These are phyloP conservation scores for Anneissia japonica DNA, from an alignment of 35 echinoderm and acorn worm species.

Conservation along the genomic window DNA sequence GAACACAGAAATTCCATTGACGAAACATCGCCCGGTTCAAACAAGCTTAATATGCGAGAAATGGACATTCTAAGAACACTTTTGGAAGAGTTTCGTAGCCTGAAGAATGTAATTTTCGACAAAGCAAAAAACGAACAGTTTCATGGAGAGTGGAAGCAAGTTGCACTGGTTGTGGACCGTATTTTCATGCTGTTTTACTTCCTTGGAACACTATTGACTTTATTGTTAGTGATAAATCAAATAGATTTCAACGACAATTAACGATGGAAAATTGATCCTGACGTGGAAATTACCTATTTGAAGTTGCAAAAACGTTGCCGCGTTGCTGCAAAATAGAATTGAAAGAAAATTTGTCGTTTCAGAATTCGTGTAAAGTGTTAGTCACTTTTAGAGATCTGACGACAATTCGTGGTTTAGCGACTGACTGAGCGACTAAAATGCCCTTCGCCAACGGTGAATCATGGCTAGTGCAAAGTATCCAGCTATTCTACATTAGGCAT, in stretches of 20 bases:
- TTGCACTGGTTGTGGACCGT: constrained; percentile 82
- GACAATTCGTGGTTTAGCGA: too few species aligned
- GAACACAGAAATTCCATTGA: neutral
- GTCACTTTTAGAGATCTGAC: too few species aligned
- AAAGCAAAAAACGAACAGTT: constrained; percentile 60
- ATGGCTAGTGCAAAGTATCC: too few species aligned
- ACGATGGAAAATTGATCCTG: neutral
- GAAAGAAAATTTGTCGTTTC: too few species aligned
- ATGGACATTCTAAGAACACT: constrained; percentile 54
- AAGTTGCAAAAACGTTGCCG: too few species aligned
- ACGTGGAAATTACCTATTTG: too few species aligned
- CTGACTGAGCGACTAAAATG: too few species aligned
- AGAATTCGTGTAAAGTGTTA: too few species aligned
- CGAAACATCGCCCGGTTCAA: neutral
- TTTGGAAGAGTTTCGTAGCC: constrained; percentile 69
- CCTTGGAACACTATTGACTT: constrained; percentile 74
- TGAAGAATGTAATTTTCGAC: constrained; percentile 45
- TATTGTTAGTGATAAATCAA: constrained; percentile 28
- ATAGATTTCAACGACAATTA: neutral
- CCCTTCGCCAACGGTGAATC: too few species aligned
- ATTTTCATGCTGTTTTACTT: constrained; percentile 89
- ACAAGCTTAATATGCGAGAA: constrained; percentile 42
- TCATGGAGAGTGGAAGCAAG: constrained; percentile 90
- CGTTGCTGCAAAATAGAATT: too few species aligned
- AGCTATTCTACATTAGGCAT: too few species aligned